Evolutionary conservation across 2,888 invertebrate species (phyloP).

Genomic region (Lasius fuliginosus): DNA sequence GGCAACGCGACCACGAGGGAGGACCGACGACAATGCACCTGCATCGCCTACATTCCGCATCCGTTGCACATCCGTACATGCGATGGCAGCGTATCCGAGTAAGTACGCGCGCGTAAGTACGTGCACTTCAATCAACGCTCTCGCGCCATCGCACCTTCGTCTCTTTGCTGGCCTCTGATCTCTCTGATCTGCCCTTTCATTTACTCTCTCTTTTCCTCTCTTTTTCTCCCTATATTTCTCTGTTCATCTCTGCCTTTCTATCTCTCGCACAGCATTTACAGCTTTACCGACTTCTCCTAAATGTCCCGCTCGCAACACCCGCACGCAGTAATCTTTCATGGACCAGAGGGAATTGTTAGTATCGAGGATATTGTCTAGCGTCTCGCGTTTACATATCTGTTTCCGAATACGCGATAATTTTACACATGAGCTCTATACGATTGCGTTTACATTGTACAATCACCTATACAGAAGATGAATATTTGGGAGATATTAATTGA

Average conservation of each 20-base stretch:
- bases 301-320: conserved; percentile 10
- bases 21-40: conserved; percentile 69
- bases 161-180: conserved; percentile 80
- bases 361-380: conserved; percentile 60
- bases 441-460: conserved; percentile 49
- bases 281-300: conserved; percentile 49
- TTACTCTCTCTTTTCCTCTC: conserved; percentile 64
- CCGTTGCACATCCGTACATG: conserved; percentile 35
- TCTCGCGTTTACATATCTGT: conserved; percentile 18
- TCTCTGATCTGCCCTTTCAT: conserved; percentile 78
- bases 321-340: conserved; percentile 57
- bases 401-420: not conserved
- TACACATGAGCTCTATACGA: conserved; percentile 36
- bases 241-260: not conserved
- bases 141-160: conserved; percentile 81
- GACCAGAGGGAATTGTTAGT: conserved; percentile 54
- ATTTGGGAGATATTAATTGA: not conserved
- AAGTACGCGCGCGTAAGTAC: conserved; percentile 81
- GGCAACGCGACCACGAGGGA: conserved; percentile 73
- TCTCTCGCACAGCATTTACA: not conserved
- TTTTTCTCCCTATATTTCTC: conserved; percentile 44
- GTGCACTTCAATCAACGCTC: conserved; percentile 84
- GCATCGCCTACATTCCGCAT: conserved; percentile 58
- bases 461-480: conserved; percentile 8
- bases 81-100: conserved; percentile 68